Conservation (phyloP, 2,888 invertebrate genomes). For the Drosophila prostipennis region DNA sequence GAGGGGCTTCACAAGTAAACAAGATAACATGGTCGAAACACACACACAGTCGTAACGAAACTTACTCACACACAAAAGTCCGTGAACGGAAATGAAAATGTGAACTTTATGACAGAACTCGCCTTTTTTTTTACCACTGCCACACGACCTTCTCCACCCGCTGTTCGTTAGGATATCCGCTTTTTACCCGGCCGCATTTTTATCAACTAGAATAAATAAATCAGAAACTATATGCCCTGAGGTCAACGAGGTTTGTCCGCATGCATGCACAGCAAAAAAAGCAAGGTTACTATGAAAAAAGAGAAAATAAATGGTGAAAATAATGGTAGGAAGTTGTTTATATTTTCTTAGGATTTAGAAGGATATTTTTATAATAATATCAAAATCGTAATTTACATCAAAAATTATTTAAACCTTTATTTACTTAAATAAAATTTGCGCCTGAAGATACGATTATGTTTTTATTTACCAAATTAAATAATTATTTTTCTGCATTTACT, state of each 20-base stretch:
- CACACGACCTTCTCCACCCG: constrained; percentile 28
- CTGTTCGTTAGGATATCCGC: constrained; percentile 38
- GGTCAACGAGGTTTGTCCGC: constrained; percentile 19
- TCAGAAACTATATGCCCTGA: constrained; percentile 38
- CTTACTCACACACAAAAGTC: constrained; percentile 7
- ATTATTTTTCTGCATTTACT: no score
- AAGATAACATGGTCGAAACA: constrained; percentile 58
- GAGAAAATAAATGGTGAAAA: no score
- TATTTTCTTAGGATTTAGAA: not conserved
- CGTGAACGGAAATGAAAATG: constrained; percentile 66
- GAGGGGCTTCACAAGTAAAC: constrained; percentile 57
- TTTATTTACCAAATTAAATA: no score
- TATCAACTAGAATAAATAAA: constrained; percentile 50
- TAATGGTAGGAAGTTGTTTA: not conserved
- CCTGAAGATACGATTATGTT: no score
- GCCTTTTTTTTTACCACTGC: constrained; percentile 14
- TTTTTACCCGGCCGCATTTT: constrained; percentile 33
- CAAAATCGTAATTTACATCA: no score
- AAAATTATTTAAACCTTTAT: no score
- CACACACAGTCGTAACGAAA: constrained; percentile 8
- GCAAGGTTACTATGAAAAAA: not conserved
- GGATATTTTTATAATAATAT: no score
- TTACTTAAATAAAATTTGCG: no score
- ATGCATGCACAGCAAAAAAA: not conserved
- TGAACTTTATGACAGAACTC: constrained; percentile 63